Percentiles rank a stretch among this genome's conserved stretches.
Conservation (phyloP, 2,113 vertebrate genomes). For the Thalassarche chlororhynchos region DNA sequence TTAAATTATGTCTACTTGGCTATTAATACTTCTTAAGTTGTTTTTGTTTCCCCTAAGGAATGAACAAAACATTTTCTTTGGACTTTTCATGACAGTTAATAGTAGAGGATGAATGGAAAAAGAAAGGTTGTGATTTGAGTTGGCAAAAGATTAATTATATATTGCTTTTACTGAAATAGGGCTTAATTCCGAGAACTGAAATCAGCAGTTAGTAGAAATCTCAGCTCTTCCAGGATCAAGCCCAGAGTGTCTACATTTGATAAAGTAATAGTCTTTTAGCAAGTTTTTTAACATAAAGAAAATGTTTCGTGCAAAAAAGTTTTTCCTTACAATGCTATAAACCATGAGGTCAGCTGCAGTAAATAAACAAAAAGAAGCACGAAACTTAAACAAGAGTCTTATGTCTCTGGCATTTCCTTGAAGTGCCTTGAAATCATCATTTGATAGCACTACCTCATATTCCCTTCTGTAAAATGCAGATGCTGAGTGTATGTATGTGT, state of each 20-base stretch:
- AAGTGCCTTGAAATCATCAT: neutral
- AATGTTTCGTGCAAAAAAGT: neutral
- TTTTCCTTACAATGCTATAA: neutral
- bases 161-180: neutral
- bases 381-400: neutral
- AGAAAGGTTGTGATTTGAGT: neutral
- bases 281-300: neutral
- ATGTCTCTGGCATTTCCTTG: slow-evolving; percentile 5
- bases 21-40: neutral
- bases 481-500: neutral
- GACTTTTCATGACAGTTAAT: neutral
- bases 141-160: neutral
- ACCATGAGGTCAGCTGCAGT: neutral
- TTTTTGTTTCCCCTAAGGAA: slow-evolving; percentile 4
- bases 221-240: neutral
- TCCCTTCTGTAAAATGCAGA: neutral
- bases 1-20: neutral
- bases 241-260: neutral
- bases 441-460: neutral
- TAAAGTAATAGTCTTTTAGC: neutral
- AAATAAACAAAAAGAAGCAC: neutral
- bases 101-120: neutral
- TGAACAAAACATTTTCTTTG: slow-evolving; percentile 14
- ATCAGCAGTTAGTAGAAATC: neutral
- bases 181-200: neutral